Evolutionary conservation across 2,113 vertebrate species (phyloP).

Genomic region (Nerophis ophidion): DNA sequence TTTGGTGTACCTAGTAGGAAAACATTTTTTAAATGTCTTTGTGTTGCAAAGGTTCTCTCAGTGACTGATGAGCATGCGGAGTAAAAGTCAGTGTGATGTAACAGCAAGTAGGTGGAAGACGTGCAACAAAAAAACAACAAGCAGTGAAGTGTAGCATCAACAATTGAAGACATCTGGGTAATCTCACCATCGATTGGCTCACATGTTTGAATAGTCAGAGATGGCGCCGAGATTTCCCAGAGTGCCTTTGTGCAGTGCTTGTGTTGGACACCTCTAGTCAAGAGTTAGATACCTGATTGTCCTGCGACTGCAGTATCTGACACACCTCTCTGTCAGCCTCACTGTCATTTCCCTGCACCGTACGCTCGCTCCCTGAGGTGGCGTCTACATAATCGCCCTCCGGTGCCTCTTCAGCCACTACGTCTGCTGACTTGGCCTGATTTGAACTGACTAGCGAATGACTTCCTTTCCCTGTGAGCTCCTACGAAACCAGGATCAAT

Average conservation of each 20-base stretch:
- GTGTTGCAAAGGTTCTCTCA: no score
- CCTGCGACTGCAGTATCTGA: slow-evolving; percentile 51
- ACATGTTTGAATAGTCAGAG: background rate
- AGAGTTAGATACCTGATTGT: slow-evolving; percentile 53
- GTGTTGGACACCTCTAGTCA: slow-evolving; percentile 52
- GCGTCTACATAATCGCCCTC: slow-evolving; percentile 51
- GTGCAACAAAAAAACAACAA: slow-evolving; percentile 27
- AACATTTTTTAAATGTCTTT: no score
- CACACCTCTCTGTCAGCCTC: slow-evolving; percentile 56
- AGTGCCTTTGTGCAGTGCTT: slow-evolving; percentile 20
- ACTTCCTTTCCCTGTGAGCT: slow-evolving; percentile 37
- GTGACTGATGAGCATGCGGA: slow-evolving; percentile 1
- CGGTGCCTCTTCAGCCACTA: slow-evolving; percentile 53
- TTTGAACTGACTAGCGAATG: slow-evolving; percentile 53
- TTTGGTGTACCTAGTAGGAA: no score
- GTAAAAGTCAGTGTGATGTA: slow-evolving; percentile 33
- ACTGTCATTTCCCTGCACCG: slow-evolving; percentile 32
- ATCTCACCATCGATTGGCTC: slow-evolving; percentile 46
- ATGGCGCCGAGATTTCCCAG: slow-evolving; percentile 51
- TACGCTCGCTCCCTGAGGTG: slow-evolving; percentile 29
- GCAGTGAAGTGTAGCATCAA: slow-evolving; percentile 30
- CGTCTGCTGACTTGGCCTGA: slow-evolving; percentile 41
- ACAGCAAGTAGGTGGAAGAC: slow-evolving; percentile 29
- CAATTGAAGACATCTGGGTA: slow-evolving; percentile 44
- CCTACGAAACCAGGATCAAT: slow-evolving; percentile 49